Percentiles rank a stretch among this genome's conserved stretches.
These are phyloP conservation scores for Carapus acus DNA, from an alignment of 2,797 vertebrate species.

Conservation along the genomic window DNA sequence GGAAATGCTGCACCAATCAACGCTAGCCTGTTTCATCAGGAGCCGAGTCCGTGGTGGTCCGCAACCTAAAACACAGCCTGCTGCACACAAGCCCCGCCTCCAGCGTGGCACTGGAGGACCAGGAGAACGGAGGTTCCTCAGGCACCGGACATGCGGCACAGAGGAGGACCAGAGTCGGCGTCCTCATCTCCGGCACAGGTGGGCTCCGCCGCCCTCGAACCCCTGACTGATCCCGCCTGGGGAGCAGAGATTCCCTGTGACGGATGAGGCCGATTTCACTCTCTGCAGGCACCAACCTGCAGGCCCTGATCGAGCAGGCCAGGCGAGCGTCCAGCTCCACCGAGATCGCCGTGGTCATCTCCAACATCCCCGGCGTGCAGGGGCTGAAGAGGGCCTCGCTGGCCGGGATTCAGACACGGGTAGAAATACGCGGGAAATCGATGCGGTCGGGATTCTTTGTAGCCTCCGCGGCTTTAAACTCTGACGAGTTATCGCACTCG, in stretches of 20 bases:
- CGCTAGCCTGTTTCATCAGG: slow-evolving; percentile 40
- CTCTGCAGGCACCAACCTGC: slow-evolving; percentile 95
- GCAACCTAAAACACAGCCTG: slow-evolving; percentile 67
- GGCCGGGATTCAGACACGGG: slow-evolving; percentile 87
- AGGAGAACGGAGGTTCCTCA: slow-evolving; percentile 22
- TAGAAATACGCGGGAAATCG: slow-evolving; percentile 47
- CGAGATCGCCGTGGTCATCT: slow-evolving; percentile 86
- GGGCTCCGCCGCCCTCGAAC: not conserved
- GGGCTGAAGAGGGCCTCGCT: slow-evolving; percentile 84
- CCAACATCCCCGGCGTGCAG: slow-evolving; percentile 83
- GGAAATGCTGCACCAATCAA: not conserved
- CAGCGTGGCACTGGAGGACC: not conserved
- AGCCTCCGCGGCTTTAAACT: too few species aligned
- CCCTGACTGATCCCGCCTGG: too few species aligned
- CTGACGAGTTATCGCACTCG: too few species aligned
- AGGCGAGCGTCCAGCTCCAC: slow-evolving; percentile 76
- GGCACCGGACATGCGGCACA: slow-evolving; percentile 36
- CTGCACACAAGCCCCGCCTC: slow-evolving; percentile 26
- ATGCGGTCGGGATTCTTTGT: too few species aligned
- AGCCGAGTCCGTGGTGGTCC: slow-evolving; percentile 61
- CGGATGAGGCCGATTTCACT: too few species aligned
- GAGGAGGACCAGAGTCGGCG: slow-evolving; percentile 76
- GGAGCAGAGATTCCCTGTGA: too few species aligned
- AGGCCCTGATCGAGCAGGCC: slow-evolving; percentile 87
- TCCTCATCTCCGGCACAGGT: slow-evolving; percentile 97